Evolutionary conservation across 2,113 vertebrate species (phyloP).

Genomic region (Lasiurus borealis): DNA sequence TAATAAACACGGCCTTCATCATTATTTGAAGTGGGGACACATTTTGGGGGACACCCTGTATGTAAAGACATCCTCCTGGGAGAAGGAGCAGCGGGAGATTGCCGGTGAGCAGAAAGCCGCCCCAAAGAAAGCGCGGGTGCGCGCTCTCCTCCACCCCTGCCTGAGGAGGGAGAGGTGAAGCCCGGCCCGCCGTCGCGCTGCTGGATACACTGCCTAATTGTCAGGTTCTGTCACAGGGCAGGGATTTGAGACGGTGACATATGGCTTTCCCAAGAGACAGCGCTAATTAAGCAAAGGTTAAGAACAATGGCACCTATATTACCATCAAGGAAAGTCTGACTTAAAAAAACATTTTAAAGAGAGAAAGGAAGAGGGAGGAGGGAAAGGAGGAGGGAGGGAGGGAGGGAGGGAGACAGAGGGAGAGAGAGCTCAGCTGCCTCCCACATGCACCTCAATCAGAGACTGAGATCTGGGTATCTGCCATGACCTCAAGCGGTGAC

Average conservation of each 20-base stretch:
- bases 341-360: not conserved
- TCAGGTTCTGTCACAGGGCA: not conserved
- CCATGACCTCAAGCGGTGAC: too few relatives aligned
- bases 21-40: too few relatives aligned
- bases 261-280: not conserved
- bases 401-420: not conserved
- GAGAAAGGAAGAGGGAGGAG: too few relatives aligned
- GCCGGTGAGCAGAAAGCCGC: not conserved
- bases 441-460: too few relatives aligned
- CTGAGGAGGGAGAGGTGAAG: not conserved
- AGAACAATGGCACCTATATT: not conserved
- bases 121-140: not conserved
- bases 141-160: not conserved
- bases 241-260: not conserved
- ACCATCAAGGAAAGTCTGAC: not conserved
- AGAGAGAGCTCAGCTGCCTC: too few relatives aligned
- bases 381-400: fast-evolving
- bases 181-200: not conserved
- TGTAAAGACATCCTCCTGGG: not conserved
- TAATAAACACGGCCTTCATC: too few relatives aligned
- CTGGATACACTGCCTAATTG: not conserved
- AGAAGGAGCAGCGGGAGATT: not conserved
- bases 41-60: too few relatives aligned
- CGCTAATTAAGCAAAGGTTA: not conserved
- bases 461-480: too few relatives aligned